Evolutionary conservation across 92 coral and sea anemone species (phyloP).

Genomic region (Desmophyllum pertusum): DNA sequence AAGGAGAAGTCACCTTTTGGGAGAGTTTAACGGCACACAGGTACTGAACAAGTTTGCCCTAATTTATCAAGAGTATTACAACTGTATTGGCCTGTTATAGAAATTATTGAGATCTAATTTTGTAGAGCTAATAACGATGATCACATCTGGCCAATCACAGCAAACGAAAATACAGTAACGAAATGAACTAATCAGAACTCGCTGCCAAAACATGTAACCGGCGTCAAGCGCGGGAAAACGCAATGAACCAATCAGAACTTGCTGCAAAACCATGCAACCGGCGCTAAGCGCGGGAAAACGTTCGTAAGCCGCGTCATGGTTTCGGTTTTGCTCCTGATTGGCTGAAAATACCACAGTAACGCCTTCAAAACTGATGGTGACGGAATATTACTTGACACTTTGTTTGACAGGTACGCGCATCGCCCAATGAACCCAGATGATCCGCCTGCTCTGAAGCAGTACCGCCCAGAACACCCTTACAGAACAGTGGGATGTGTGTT

Average conservation of each 20-base stretch:
- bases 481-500: slow-evolving; percentile 97
- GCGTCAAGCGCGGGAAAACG: neutral
- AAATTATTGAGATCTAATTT: too few relatives aligned
- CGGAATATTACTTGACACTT: neutral
- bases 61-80: neutral
- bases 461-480: slow-evolving; percentile 83
- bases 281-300: neutral
- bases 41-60: slow-evolving; percentile 29
- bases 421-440: slow-evolving; percentile 94
- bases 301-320: neutral
- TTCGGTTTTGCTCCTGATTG: neutral
- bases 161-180: neutral
- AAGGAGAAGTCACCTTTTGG: slow-evolving; percentile 94
- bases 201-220: neutral
- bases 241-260: neutral
- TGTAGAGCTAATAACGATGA: neutral
- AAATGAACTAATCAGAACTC: neutral
- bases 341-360: neutral
- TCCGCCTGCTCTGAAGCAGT: slow-evolving; percentile 85
- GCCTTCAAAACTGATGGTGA: neutral
- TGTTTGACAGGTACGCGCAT: slow-evolving; percentile 72
- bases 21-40: slow-evolving; percentile 99
- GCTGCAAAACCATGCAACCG: neutral
- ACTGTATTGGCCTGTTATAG: neutral
- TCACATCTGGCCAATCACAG: too few relatives aligned